Evolutionary conservation across 2,888 invertebrate species (phyloP), one percentile per base, ranked within the genome.

Genomic region (Venusia cambrica): DNA sequence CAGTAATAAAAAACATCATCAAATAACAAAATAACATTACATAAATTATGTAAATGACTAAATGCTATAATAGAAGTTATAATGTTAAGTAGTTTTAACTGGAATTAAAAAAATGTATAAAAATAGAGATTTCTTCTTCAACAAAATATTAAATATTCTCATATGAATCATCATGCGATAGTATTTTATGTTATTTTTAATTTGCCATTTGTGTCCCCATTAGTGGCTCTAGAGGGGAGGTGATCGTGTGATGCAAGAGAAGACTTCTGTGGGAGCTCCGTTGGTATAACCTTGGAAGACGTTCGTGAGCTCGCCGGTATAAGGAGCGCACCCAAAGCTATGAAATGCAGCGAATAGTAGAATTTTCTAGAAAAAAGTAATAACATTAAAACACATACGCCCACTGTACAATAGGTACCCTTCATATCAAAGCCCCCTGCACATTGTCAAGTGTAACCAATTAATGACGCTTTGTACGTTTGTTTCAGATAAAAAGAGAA

Each of bases 331-430:
- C 87, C 87, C 32, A 88, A 42, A 1, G 88, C 87, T 14, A 87
- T 74, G 46, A 88, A 84, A 45, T 88, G 88, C 4, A 88, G 64
- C 0, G 87, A 88, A 54, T 87, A 88, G 67, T 80, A 90, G 48
- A 89, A 85, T 79, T 85, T 89, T 63, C 91, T 91, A 78, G 55
- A 85, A 84, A n/a, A n/a, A n/a, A n/a, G n/a, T n/a, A n/a, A n/a
- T n/a, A n/a, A n/a, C n/a, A n/a, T n/a, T n/a, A n/a, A n/a, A n/a
- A n/a, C n/a, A n/a, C n/a, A n/a, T n/a, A n/a, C n/a, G n/a, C n/a
- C n/a, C n/a, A n/a, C n/a, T n/a, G n/a, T n/a, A n/a, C n/a, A n/a
- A n/a, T n/a, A n/a, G n/a, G n/a, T n/a, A n/a, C n/a, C n/a, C n/a
- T n/a, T n/a, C n/a, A n/a, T n/a, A n/a, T n/a, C n/a, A n/a, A n/a